Evolutionary conservation across 2,113 vertebrate species (phyloP).

Genomic region (Paramisgurnus dabryanus): DNA sequence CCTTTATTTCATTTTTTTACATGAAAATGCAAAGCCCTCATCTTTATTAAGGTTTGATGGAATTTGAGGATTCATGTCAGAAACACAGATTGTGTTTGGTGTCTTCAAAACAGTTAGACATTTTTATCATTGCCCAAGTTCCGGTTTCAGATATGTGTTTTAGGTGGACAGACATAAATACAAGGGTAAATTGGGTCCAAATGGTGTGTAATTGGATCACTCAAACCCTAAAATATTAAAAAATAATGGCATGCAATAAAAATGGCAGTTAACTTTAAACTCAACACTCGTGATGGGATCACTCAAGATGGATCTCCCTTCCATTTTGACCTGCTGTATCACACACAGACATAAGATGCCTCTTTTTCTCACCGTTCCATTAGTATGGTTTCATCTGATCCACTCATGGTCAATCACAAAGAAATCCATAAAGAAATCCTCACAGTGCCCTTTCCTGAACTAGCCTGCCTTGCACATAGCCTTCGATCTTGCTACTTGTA

Average conservation of each 20-base stretch:
- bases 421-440: conserved; percentile 44
- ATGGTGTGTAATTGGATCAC: no score
- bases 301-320: no score
- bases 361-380: neutral
- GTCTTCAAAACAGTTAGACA: neutral
- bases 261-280: no score
- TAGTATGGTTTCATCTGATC: neutral
- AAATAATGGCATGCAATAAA: no score
- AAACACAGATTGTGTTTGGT: conserved; percentile 1
- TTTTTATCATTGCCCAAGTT: neutral
- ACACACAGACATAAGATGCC: neutral
- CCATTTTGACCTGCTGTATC: neutral
- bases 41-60: conserved; percentile 25
- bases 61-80: conserved; percentile 23
- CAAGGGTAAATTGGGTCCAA: no score
- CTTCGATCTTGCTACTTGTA: conserved; percentile 57
- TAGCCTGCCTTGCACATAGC: conserved; percentile 41
- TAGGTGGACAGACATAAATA: no score
- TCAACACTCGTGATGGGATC: no score
- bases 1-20: neutral
- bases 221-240: no score
- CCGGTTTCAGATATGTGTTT: no score
- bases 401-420: neutral
- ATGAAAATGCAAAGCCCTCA: neutral
- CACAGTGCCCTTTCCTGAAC: conserved; percentile 21